Evolutionary conservation across 2,888 invertebrate species (phyloP).

Genomic region (Brenthis daphne): DNA sequence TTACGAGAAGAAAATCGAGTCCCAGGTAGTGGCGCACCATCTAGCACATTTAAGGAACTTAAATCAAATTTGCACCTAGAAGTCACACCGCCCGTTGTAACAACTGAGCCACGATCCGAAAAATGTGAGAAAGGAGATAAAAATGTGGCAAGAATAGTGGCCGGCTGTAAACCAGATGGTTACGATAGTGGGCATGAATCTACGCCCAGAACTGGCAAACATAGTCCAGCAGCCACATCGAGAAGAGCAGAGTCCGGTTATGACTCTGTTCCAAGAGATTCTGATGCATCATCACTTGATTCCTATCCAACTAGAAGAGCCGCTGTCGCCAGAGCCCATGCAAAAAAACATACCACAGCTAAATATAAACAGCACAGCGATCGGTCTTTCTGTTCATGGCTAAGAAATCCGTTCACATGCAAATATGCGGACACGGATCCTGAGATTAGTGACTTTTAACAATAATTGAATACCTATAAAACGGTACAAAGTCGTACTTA

Average conservation of each 20-base stretch:
- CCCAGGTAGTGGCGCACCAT: slow-evolving; percentile 85
- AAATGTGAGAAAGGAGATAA: slow-evolving; percentile 85
- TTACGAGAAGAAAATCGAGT: slow-evolving; percentile 86
- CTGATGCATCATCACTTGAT: slow-evolving; percentile 93
- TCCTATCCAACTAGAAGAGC: slow-evolving; percentile 83
- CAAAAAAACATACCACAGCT: slow-evolving; percentile 80
- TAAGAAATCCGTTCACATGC: slow-evolving; percentile 89
- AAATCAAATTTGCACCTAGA: slow-evolving; percentile 77
- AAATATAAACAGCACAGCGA: slow-evolving; percentile 88
- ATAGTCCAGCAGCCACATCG: slow-evolving; percentile 89
- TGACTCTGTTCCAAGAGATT: slow-evolving; percentile 94
- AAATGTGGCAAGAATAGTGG: slow-evolving; percentile 84
- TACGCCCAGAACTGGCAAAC: slow-evolving; percentile 90
- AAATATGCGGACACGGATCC: slow-evolving; percentile 88
- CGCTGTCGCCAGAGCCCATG: slow-evolving; percentile 76
- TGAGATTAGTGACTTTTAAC: slow-evolving; percentile 85
- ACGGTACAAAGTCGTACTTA: slow-evolving; percentile 44
- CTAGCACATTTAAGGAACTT: slow-evolving; percentile 82
- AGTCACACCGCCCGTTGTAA: slow-evolving; percentile 81
- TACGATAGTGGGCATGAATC: slow-evolving; percentile 93
- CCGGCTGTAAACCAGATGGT: slow-evolving; percentile 86
- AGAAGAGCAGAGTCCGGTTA: slow-evolving; percentile 94
- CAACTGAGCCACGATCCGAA: slow-evolving; percentile 82
- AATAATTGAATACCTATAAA: slow-evolving; percentile 38
- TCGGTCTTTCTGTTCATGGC: slow-evolving; percentile 88